A percentile compares a stretch with the other conserved stretches of the same genome.
These are phyloP conservation scores for Petrocephalus sullivani DNA, from an alignment of 2,797 vertebrate species.

Conservation along the genomic window DNA sequence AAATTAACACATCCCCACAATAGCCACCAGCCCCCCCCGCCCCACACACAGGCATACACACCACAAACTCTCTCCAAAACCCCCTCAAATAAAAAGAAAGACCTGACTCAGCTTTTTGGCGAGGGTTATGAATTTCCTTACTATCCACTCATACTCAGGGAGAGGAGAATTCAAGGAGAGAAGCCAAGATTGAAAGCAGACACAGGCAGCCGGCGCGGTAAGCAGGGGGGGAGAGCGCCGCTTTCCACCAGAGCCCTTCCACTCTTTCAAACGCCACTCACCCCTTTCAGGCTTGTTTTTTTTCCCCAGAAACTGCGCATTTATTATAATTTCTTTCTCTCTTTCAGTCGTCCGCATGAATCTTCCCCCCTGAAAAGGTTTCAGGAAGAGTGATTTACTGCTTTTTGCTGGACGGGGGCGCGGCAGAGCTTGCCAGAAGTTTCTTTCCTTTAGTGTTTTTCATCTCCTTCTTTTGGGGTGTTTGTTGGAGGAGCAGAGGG, in stretches of 20 bases:
- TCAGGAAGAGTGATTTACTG: not conserved
- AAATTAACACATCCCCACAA: not conserved
- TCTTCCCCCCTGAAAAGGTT: not conserved
- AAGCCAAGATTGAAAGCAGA: conserved; percentile 45
- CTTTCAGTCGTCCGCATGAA: not conserved
- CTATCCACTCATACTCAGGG: conserved; percentile 75
- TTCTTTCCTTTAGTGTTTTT: not conserved
- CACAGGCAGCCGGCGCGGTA: conserved; percentile 19
- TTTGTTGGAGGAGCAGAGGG: not conserved
- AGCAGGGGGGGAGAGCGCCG: not conserved
- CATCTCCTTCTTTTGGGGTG: not conserved
- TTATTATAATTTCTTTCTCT: conserved; percentile 15
- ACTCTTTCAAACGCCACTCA: conserved; percentile 26
- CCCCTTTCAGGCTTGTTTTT: not conserved
- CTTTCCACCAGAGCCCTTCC: not conserved
- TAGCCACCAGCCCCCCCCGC: not conserved
- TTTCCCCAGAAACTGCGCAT: not conserved
- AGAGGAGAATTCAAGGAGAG: conserved; percentile 44
- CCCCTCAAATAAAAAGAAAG: conserved; percentile 30
- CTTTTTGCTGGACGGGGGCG: not conserved
- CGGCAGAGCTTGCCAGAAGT: not conserved
- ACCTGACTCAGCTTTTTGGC: conserved; percentile 72
- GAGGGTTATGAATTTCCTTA: conserved; percentile 68
- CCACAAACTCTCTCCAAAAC: conserved; percentile 9
- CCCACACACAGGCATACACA: not conserved